Conservation (phyloP, 1,140 invertebrate species). For the Cotesia glomerata region DNA sequence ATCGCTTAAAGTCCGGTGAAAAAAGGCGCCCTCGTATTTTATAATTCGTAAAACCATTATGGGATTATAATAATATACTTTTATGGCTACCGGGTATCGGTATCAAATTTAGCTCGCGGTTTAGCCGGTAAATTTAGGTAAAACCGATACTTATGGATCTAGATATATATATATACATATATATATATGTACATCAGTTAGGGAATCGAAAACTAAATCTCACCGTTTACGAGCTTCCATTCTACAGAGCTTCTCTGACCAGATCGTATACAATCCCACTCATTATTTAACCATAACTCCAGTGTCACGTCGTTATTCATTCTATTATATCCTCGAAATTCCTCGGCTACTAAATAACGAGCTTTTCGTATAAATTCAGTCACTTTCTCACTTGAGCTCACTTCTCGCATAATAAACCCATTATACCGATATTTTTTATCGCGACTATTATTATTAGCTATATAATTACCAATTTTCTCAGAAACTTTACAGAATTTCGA, state of each 20-base stretch:
- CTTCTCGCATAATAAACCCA: not conserved
- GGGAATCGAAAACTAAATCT: conserved; percentile 4
- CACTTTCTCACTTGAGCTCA: not conserved
- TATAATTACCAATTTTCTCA: not conserved
- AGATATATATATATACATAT: not conserved
- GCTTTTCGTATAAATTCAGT: not conserved
- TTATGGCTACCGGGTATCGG: no score
- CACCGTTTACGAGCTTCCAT: not conserved
- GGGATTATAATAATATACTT: no score
- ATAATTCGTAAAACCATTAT: no score
- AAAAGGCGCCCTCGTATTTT: no score
- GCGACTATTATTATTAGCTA: not conserved
- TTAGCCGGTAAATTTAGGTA: conserved; percentile 5
- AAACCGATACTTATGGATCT: conserved; percentile 3
- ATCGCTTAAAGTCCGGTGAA: no score
- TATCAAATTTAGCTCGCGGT: not conserved
- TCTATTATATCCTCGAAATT: conserved; percentile 8
- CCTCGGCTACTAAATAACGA: not conserved
- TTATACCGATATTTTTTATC: not conserved
- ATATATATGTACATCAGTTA: no score
- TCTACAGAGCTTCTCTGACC: not conserved
- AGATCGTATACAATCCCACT: not conserved
- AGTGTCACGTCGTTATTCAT: conserved; percentile 15
- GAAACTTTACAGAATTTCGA: not conserved
- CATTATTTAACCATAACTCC: conserved; percentile 17